Evolutionary conservation across 2,113 vertebrate genomes (phyloP), one percentile per base, ranked within the genome.

Genomic region (Sialia sialis): DNA sequence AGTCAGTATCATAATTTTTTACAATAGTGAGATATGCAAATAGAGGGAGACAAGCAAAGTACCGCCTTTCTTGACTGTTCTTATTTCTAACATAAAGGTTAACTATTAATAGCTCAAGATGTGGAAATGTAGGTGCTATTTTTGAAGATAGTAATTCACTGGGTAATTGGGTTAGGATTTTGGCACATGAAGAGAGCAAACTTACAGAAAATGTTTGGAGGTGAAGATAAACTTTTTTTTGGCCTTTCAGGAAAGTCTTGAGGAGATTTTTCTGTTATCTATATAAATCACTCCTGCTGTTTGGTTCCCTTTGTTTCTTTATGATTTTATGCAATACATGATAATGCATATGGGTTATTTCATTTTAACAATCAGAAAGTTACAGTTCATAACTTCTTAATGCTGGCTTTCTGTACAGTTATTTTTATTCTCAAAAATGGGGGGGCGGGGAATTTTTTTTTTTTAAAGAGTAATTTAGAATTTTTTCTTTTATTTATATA

Each of bases 261-360:
- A 81, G 29, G 91, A 84, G 60, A 16, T 26, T 79, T 78, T 75
- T 72, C 54, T 77, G 54, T 38, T 36, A 54, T 77, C 59, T 9
- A 39, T 11, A 89, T 56, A 49, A 81, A 75, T 91, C 36, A 63
- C 59, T 30, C 49, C 79, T 87, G 80, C 20, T 84, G 25, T 67
- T 43, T 18, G 62, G 22, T 70, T 94, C 41, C 4, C 69, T 93
- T 95, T 82, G 29, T 51, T 91, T 91, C 55, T 75, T 93, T 87
- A 64, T 55, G 69, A 29, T 95, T 95, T 87, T 91, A 58, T 27
- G 16, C 89, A 84, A 82, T 69, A 89, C 9, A 36, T 83, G 69
- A 96, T 81, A 91, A 97, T 88, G 62, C 43, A 84, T 80, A 91
- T 13, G 38, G 49, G 41, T 60, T 96, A 70, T 96, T 93, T 93